Evolutionary conservation across 2,888 invertebrate species (phyloP).

Genomic region (Linyphia triangularis): DNA sequence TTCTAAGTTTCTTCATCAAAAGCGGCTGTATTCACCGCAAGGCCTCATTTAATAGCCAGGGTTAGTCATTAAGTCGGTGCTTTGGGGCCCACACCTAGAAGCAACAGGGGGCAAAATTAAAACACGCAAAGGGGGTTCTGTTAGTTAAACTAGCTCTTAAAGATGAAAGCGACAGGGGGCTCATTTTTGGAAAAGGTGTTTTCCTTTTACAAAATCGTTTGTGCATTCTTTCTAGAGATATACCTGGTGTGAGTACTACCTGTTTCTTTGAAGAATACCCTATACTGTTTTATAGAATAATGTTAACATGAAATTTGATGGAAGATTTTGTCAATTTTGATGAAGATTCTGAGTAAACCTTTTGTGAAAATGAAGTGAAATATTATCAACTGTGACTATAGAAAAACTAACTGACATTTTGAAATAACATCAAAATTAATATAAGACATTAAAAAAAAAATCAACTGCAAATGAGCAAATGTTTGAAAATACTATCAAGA

Average conservation of each 20-base stretch:
- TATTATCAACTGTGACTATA: too few relatives aligned
- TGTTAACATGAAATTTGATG: too few relatives aligned
- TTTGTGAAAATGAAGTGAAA: too few relatives aligned
- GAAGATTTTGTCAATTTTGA: too few relatives aligned
- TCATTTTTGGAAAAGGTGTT: neutral
- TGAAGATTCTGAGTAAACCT: too few relatives aligned
- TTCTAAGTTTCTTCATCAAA: conserved; percentile 7
- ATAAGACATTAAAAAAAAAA: too few relatives aligned
- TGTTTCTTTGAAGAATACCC: too few relatives aligned
- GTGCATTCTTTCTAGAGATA: neutral
- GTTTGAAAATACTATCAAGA: too few relatives aligned
- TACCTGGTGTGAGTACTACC: neutral
- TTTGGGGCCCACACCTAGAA: conserved; percentile 3
- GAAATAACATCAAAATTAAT: too few relatives aligned
- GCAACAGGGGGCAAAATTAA: conserved; percentile 17
- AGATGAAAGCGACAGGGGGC: conserved; percentile 5
- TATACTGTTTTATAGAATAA: too few relatives aligned
- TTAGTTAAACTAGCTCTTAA: conserved; percentile 53
- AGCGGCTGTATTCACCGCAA: conserved; percentile 11
- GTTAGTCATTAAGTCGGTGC: conserved; percentile 10
- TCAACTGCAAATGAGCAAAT: too few relatives aligned
- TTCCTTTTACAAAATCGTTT: neutral
- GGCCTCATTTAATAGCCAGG: conserved; percentile 15
- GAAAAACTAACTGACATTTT: too few relatives aligned
- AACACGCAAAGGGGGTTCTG: conserved; percentile 36